phyloP scores from a whole-genome alignment of 2,888 invertebrate species.

The Bellardia pandia region DNA sequence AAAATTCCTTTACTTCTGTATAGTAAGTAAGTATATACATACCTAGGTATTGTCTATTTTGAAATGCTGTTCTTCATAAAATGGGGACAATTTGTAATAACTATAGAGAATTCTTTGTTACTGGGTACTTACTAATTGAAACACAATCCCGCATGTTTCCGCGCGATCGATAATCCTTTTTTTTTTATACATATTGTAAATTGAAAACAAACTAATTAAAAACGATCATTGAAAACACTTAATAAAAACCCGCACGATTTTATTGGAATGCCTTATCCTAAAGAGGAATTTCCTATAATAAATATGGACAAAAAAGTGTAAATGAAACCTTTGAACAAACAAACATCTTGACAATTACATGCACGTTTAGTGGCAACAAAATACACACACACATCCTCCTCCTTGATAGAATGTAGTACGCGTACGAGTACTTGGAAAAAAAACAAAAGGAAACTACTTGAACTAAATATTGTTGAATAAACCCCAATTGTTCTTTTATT shows the following conservation, averaged over 20 bases:
- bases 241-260: constrained; percentile 59
- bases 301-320: constrained; percentile 24
- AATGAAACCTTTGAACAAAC: constrained; percentile 31
- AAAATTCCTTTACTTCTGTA: too few relatives aligned
- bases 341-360: constrained; percentile 53
- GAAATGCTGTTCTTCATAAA: neutral
- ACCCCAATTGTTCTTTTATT: constrained; percentile 2
- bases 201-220: constrained; percentile 56
- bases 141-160: constrained; percentile 55
- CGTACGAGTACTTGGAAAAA: constrained; percentile 10
- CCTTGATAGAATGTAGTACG: neutral
- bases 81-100: neutral
- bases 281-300: neutral
- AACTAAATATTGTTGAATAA: constrained; percentile 55
- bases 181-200: neutral
- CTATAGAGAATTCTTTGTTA: constrained; percentile 2
- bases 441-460: constrained; percentile 68
- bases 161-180: constrained; percentile 29
- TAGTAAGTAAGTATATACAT: too few relatives aligned
- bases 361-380: constrained; percentile 38
- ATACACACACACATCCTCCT: constrained; percentile 19
- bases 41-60: neutral
- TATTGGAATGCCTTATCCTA: constrained; percentile 21
- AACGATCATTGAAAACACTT: constrained; percentile 36
- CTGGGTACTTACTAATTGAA: constrained; percentile 12